Conservation (phyloP, 2,797 vertebrate genomes). For the Pipistrellus nathusii region DNA sequence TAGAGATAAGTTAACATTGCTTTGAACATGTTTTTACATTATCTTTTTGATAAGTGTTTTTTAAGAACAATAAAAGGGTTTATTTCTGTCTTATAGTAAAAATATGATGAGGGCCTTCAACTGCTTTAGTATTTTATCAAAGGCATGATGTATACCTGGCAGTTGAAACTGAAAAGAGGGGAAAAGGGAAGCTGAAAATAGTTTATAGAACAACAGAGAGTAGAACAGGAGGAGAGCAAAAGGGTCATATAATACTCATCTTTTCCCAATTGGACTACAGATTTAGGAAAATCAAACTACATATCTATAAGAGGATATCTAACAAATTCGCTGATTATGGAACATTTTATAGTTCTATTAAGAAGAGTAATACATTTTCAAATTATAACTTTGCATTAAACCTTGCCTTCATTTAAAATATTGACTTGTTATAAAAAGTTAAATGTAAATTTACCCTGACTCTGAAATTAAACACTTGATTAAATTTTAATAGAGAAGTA, state of each 20-base stretch:
- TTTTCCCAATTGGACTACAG: not conserved
- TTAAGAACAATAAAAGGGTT: conserved; percentile 67
- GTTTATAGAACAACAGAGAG: not conserved
- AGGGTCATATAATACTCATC: not conserved
- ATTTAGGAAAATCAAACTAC: conserved; percentile 29
- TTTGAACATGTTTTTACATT: conserved; percentile 65
- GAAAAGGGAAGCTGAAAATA: not conserved
- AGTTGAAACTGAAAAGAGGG: not conserved
- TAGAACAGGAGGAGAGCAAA: not conserved
- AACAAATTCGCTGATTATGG: conserved; percentile 16
- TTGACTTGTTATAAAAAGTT: conserved; percentile 28
- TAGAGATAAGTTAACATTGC: conserved; percentile 48
- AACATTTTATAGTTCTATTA: not conserved
- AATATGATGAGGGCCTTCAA: conserved; percentile 36
- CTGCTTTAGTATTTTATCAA: conserved; percentile 51
- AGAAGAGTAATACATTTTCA: not conserved
- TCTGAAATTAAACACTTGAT: conserved; percentile 4
- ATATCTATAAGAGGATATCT: not conserved
- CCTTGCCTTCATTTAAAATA: conserved; percentile 31
- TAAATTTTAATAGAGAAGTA: not conserved
- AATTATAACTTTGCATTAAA: not conserved
- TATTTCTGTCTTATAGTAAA: conserved; percentile 58
- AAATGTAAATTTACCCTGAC: conserved; percentile 6
- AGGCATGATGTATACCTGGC: not conserved
- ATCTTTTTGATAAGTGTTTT: conserved; percentile 63